phyloP scores from a whole-genome alignment of 2,113 vertebrate species.

The Chaetodon trifascialis region DNA sequence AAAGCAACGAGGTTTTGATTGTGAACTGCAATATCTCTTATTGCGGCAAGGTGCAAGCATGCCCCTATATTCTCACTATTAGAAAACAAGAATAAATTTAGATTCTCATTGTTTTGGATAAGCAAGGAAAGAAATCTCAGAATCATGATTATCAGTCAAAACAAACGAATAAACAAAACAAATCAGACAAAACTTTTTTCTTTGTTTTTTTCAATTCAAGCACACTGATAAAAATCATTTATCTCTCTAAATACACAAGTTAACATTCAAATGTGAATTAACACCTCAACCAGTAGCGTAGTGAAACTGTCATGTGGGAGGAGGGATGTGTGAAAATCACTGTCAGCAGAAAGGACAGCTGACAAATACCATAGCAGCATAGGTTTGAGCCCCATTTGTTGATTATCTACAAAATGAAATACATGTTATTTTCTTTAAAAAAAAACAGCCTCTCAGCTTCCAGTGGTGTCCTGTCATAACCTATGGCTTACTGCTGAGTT shows the following conservation, averaged over 20 bases:
- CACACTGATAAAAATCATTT: conserved; percentile 57
- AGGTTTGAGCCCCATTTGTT: conserved; percentile 66
- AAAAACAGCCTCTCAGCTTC: conserved; percentile 25
- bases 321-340: conserved; percentile 46
- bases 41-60: conserved; percentile 63
- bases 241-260: conserved; percentile 77
- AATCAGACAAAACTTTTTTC: conserved; percentile 1
- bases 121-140: conserved; percentile 49
- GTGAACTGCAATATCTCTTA: conserved; percentile 72
- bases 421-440: conserved; percentile 9
- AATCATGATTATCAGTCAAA: conserved; percentile 62
- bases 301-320: conserved; percentile 50
- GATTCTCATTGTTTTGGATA: conserved; percentile 35
- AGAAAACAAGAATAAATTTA: conserved; percentile 54
- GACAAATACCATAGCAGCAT: conserved; percentile 76
- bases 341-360: conserved; percentile 53
- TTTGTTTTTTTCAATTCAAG: conserved; percentile 27
- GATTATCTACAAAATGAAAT: conserved; percentile 58
- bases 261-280: conserved; percentile 83
- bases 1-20: conserved; percentile 67
- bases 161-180: conserved; percentile 1
- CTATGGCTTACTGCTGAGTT: conserved; percentile 56
- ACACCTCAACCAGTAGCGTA: conserved; percentile 79
- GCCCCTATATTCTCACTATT: conserved; percentile 29
- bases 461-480: conserved; percentile 17